A percentile compares a stretch with the other conserved stretches of the same genome.
phyloP scores from a whole-genome alignment of 1,140 invertebrate species.

The Drosophila pandora region DNA sequence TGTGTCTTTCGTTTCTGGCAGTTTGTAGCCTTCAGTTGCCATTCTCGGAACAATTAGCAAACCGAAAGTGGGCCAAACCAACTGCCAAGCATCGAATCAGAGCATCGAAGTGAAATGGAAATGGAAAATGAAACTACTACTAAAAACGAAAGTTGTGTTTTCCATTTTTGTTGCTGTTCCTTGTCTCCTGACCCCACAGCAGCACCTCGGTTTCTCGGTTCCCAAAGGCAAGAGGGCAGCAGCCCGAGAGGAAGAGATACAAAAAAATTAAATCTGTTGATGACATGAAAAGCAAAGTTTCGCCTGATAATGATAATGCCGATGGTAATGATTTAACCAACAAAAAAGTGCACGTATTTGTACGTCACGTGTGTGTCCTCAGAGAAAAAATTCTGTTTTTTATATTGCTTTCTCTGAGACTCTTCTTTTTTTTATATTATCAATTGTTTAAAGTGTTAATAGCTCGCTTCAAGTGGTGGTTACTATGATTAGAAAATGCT shows the following conservation, averaged over 20 bases:
- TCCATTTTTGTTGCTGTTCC: constrained; percentile 6
- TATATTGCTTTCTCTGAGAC: no score
- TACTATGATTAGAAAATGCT: no score
- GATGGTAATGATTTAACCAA: constrained; percentile 26
- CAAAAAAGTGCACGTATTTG: neutral
- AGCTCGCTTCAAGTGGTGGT: no score
- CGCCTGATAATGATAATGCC: constrained; percentile 18
- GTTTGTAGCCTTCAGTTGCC: constrained; percentile 21
- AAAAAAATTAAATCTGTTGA: constrained; percentile 12
- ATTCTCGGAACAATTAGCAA: constrained; percentile 35
- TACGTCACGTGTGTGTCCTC: constrained; percentile 7
- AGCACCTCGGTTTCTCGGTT: constrained; percentile 3
- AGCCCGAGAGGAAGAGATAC: neutral
- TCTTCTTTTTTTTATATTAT: no score
- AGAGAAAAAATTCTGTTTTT: neutral
- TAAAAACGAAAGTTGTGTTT: constrained; percentile 56
- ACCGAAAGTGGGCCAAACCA: constrained; percentile 48
- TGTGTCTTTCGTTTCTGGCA: neutral
- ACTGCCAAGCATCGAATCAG: constrained; percentile 47
- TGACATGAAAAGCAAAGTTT: constrained; percentile 14
- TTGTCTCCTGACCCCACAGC: constrained; percentile 15
- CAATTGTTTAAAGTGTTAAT: no score
- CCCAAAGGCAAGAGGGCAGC: neutral
- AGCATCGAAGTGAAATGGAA: constrained; percentile 35
- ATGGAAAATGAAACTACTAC: constrained; percentile 28